Evolutionary conservation across 2,888 invertebrate genomes (phyloP).

Genomic region (Blastobasis adustella): DNA sequence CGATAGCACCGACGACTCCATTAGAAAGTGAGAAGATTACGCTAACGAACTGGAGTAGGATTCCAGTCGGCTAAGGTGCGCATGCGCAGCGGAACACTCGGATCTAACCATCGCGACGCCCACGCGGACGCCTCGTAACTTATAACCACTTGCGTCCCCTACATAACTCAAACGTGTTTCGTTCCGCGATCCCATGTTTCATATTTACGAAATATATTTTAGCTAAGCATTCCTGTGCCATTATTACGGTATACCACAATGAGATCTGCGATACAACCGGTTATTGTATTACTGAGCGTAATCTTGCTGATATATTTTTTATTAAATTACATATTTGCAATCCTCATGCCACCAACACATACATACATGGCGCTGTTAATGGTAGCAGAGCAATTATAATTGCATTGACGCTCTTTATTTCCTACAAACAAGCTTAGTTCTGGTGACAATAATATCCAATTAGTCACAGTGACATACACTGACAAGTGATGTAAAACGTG

Average conservation of each 20-base stretch:
- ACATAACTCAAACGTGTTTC: constrained; percentile 52
- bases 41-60: constrained; percentile 46
- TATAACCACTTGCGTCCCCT: constrained; percentile 32
- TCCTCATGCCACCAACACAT: no score
- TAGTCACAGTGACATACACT: constrained; percentile 21
- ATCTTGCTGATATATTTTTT: no score
- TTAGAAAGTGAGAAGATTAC: constrained; percentile 52
- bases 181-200: constrained; percentile 36
- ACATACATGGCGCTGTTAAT: no score
- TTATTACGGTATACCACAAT: no score
- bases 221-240: no score
- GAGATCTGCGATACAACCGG: no score
- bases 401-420: constrained; percentile 17
- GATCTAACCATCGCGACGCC: constrained; percentile 47
- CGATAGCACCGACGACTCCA: constrained; percentile 35
- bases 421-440: constrained; percentile 27
- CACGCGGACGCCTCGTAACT: constrained; percentile 36
- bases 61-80: constrained; percentile 21
- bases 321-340: no score
- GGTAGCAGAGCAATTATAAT: no score
- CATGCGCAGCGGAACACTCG: constrained; percentile 39
- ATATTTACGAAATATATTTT: constrained; percentile 31
- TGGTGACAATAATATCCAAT: constrained; percentile 28
- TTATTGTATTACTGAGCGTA: no score
- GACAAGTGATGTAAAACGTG: constrained; percentile 17